Evolutionary conservation across 1,140 invertebrate species (phyloP).

Genomic region (Wiebesia pumilae): DNA sequence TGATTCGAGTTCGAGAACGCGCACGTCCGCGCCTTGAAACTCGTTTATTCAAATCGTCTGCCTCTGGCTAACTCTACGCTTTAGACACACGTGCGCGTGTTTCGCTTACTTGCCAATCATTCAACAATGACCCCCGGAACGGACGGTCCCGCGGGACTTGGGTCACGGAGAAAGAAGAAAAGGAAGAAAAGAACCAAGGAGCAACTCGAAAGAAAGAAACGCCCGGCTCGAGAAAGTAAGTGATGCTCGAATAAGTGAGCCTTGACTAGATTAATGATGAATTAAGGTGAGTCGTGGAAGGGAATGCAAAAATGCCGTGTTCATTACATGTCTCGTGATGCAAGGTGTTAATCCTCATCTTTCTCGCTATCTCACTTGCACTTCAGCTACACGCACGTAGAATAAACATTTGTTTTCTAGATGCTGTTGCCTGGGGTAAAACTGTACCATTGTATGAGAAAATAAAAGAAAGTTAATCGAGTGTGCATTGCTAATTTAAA

Average conservation of each 20-base stretch:
- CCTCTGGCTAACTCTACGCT: not conserved
- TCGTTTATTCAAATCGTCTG: conserved; percentile 49
- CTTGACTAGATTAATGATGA: conserved; percentile 50
- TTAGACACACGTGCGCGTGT: not conserved
- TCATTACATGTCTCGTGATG: conserved; percentile 42
- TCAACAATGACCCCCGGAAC: conserved; percentile 14
- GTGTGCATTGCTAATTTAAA: not conserved
- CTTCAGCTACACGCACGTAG: not conserved
- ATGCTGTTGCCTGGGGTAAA: not conserved
- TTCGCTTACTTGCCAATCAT: not conserved
- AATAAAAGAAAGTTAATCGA: not conserved
- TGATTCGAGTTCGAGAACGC: conserved; percentile 35
- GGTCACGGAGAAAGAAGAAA: not conserved
- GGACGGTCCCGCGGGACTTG: too few species aligned
- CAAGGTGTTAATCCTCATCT: conserved; percentile 28
- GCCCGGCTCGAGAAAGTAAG: not conserved
- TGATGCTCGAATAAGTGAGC: conserved; percentile 21
- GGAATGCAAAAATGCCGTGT: conserved; percentile 17
- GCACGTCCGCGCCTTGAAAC: conserved; percentile 8
- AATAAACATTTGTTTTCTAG: conserved; percentile 44
- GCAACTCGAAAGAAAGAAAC: too few species aligned
- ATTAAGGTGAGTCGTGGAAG: conserved; percentile 12
- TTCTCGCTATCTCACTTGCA: not conserved
- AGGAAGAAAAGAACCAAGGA: not conserved
- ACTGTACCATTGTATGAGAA: not conserved